phyloP scores from a whole-genome alignment of 2,888 invertebrate genomes.

The Petrolisthes cinctipes region DNA sequence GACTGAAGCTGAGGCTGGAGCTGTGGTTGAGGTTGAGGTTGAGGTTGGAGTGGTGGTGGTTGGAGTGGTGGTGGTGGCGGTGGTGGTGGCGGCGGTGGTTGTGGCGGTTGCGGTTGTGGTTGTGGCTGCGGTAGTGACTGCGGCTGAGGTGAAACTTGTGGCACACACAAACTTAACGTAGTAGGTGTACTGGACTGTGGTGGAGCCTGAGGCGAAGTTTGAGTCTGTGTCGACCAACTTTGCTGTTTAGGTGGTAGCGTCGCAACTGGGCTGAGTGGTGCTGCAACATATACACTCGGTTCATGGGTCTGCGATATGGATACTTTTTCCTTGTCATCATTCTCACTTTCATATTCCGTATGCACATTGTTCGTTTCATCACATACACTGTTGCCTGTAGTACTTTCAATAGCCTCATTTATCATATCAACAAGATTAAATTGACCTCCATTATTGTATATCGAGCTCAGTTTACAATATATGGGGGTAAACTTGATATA shows the following conservation, averaged over 20 bases:
- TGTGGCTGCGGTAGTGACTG: neutral
- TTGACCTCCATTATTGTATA: conserved; percentile 72
- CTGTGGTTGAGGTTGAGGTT: neutral
- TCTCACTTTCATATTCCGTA: conserved; percentile 34
- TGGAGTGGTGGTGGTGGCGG: neutral
- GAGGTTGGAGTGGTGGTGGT: neutral
- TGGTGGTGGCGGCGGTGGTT: neutral
- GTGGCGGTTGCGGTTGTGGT: conserved; percentile 2
- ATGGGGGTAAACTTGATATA: conserved; percentile 82
- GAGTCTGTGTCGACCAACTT: conserved; percentile 4
- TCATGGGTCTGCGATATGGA: too few species aligned
- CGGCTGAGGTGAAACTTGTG: conserved; percentile 8
- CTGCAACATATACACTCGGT: too few species aligned
- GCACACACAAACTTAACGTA: conserved; percentile 23
- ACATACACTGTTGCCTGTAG: conserved; percentile 29
- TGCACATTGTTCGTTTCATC: conserved; percentile 52
- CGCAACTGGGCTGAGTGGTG: too few species aligned
- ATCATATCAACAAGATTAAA: conserved; percentile 81
- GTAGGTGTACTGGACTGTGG: conserved; percentile 43
- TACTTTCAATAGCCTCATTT: conserved; percentile 75
- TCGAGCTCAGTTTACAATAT: conserved; percentile 76
- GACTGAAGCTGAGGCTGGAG: conserved; percentile 4
- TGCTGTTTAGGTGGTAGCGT: neutral
- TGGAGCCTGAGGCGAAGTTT: conserved; percentile 13
- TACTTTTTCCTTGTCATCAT: conserved; percentile 39